Base-by-base conservation (phyloP, 37 sponge, comb jelly and placozoan species). In the Ianthella basta region DNA sequence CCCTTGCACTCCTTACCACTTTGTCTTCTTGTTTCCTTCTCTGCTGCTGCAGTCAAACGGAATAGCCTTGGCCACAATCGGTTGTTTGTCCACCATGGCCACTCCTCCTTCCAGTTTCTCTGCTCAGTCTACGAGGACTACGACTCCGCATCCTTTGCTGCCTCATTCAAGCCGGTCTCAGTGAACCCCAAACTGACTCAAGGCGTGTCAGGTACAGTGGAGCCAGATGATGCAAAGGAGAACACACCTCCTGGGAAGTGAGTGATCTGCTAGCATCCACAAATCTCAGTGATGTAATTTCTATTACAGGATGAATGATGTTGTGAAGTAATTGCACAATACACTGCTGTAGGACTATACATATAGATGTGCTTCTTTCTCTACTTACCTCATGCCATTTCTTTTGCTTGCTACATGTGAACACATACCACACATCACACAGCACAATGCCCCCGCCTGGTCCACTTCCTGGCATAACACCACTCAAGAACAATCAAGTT, bases 51-150 rank as follows among this genome's bases (percentile, higher is more conserved):
- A 95, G 93, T 15, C 44, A 23, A 41, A 16, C 68, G 96, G 70
- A 95, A 95, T 82, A 90, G 91, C 61, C 64, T 80, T 21, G 96
- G 96, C 16, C 61, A 40, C 67, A 89, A 92, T 82, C 33, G 29
- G 1, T n/a, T 95, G 27, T 95, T 92, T 80, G 87, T 92, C 2
- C 81, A 91, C 68, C 78, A 82, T 2, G 19, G 57, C 32, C 83
- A 92, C 39, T 35, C 50, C 25, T 23, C 85, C 30, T 89, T 82
- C 59, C 60, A 87, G 19, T 85, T 86, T 40, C 32, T 89, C 2
- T 44, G 66, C 15, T 23, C 84, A 20, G 60, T 95, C 33, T 95
- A 91, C 59, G 95, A 95, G 39, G 56, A 80, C 37, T 10, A 30
- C 25, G 41, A 72, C 39, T 35, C 14, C 19, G n/a, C n/a, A n/a